Evolutionary conservation across 2,113 vertebrate species (phyloP).

Genomic region (Neotragus moschatus): DNA sequence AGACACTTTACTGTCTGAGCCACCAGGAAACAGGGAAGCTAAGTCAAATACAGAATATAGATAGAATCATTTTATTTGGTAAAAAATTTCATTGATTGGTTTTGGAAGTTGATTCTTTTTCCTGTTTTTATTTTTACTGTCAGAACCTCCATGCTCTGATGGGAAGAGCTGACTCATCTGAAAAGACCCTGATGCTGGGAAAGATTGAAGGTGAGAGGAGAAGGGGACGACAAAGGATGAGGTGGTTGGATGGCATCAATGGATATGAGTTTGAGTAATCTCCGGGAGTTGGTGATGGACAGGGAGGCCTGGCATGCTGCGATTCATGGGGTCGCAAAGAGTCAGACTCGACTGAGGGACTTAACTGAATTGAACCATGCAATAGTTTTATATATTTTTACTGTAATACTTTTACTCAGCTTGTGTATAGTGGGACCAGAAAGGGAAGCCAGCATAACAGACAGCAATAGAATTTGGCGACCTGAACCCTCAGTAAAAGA

Average conservation of each 20-base stretch:
- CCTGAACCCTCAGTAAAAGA: neutral
- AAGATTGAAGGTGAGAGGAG: neutral
- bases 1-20: neutral
- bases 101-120: neutral
- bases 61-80: neutral
- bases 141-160: neutral
- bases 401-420: neutral
- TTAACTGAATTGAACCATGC: neutral
- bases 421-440: neutral
- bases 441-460: neutral
- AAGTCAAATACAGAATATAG: neutral
- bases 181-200: neutral
- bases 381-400: neutral
- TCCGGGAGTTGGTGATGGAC: neutral
- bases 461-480: neutral
- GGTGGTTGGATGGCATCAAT: neutral
- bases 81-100: constrained; percentile 13
- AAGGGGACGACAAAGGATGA: neutral
- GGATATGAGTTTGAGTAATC: neutral
- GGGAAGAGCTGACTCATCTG: neutral
- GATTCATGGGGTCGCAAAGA: too few species aligned
- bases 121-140: neutral
- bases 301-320: too few species aligned
- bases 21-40: neutral
- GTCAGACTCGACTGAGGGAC: neutral